phyloP scores from a whole-genome alignment of 2,888 invertebrate species.

The Calameuta idolon region DNA sequence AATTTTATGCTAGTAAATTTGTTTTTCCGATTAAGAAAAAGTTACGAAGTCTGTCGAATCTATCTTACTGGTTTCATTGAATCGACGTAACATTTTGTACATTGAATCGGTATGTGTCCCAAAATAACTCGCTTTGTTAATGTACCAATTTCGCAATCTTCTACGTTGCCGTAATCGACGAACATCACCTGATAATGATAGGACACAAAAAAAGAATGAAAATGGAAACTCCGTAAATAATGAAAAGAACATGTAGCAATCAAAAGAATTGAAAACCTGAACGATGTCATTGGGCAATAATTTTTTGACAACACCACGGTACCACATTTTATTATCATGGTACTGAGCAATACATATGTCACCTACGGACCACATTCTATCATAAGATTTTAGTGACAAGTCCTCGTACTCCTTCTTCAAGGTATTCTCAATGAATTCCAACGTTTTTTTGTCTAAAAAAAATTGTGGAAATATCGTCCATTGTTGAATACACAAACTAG shows the following conservation, averaged over 20 bases:
- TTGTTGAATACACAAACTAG: background rate
- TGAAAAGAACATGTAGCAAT: background rate
- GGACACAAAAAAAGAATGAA: background rate
- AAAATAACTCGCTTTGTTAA: slow-evolving; percentile 75
- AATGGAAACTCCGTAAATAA: background rate
- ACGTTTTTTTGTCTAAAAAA: slow-evolving; percentile 40
- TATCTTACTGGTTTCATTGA: slow-evolving; percentile 69
- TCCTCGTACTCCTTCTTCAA: slow-evolving; percentile 68
- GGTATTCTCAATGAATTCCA: slow-evolving; percentile 69
- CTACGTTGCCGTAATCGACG: slow-evolving; percentile 87
- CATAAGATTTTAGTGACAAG: slow-evolving; percentile 67
- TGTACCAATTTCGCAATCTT: slow-evolving; percentile 71
- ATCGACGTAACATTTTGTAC: slow-evolving; percentile 72
- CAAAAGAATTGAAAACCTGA: slow-evolving; percentile 54
- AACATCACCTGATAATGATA: slow-evolving; percentile 71
- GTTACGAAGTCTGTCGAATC: slow-evolving; percentile 1
- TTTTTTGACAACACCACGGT: slow-evolving; percentile 75
- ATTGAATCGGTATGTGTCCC: slow-evolving; percentile 76
- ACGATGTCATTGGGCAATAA: slow-evolving; percentile 66
- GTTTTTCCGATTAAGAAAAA: background rate
- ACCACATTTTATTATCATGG: slow-evolving; percentile 76
- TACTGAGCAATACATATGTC: slow-evolving; percentile 79
- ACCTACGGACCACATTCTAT: slow-evolving; percentile 72
- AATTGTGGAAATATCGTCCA: background rate
- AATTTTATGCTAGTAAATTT: background rate